Percentiles rank a stretch among this genome's conserved stretches.
Conservation (phyloP, 2,113 vertebrate species). For the Silurus meridionalis region DNA sequence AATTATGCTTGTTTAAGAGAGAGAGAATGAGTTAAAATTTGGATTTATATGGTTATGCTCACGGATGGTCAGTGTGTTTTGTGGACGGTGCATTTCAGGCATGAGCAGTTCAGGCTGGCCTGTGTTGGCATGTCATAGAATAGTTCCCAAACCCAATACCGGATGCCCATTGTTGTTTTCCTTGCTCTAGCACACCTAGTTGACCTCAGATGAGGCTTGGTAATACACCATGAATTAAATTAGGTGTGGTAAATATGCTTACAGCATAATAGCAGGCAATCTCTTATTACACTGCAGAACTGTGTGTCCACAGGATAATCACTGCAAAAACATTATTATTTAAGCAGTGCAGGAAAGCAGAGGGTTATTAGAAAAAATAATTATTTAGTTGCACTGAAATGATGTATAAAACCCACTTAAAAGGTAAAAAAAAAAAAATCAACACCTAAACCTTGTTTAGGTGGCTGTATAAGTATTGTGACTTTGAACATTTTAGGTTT, state of each 20-base stretch:
- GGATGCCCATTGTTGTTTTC: background rate
- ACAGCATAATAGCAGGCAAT: background rate
- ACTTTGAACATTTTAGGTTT: background rate
- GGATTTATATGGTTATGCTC: background rate
- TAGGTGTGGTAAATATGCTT: background rate
- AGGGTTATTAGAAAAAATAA: background rate
- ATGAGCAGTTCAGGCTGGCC: background rate
- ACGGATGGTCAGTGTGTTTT: background rate
- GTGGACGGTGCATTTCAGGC: background rate
- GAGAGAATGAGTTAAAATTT: background rate
- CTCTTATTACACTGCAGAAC: background rate
- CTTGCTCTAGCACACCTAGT: background rate
- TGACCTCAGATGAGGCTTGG: background rate
- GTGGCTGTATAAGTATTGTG: background rate
- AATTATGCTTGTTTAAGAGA: background rate
- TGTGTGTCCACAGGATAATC: conserved; percentile 3
- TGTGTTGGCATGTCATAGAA: background rate
- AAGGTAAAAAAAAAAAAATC: background rate
- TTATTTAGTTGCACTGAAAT: background rate
- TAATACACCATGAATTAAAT: background rate
- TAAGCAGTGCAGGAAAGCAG: background rate
- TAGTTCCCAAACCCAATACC: background rate
- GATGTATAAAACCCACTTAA: background rate
- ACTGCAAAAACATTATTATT: background rate
- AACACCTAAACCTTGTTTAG: background rate